Base-by-base conservation (phyloP, 64 coral and sea anemone genomes). In the Platygyra sinensis region DNA sequence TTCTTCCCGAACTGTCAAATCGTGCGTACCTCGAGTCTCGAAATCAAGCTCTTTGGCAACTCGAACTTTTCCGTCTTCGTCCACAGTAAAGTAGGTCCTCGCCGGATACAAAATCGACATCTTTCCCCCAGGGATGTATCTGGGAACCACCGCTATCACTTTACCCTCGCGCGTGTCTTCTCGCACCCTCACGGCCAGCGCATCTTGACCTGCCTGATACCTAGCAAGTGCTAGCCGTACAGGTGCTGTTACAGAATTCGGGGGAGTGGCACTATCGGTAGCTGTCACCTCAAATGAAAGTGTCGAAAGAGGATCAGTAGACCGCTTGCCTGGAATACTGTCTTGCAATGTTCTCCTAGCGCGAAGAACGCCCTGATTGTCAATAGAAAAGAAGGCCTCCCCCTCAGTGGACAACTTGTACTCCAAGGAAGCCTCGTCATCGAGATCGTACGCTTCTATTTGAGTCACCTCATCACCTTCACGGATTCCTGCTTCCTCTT, bases 371-470 rank as follows among this genome's bases (percentile, higher is more conserved):
- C 91, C 95, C 72, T 91, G 73, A 9, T 75, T 82, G 72, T 96
- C 91, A 62, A 96, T 60, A 52, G 89, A 79, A 78, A 96, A 94
- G 51, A 87, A 93, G 46, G 49, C 87, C 55, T 96, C 88, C 19
- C 78, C 95, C 22, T 64, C 95, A 30, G 75, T 12, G n/a, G 92
- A 93, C 50, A 96, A 84, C 28, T 88, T 83, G 60, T 93, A 96
- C 10, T 89, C 75, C 33, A 96, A 36, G 16, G 62, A 60, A 38
- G 93, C 83, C 50, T 85, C 83, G 36, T 27, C 42, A 74, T 96
- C 95, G 51, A 90, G 78, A 88, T 96, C 95, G 31, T 87, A 63
- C 50, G 92, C 95, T 73, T 87, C 80, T 72, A 96, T 82, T 28
- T 86, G 83, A 29, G 92, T 91, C 25, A 96, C 88, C 67, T 91